Evolutionary conservation across 2,888 invertebrate genomes (phyloP), one percentile per base, ranked within the genome.

Genomic region (Lithosia quadra): DNA sequence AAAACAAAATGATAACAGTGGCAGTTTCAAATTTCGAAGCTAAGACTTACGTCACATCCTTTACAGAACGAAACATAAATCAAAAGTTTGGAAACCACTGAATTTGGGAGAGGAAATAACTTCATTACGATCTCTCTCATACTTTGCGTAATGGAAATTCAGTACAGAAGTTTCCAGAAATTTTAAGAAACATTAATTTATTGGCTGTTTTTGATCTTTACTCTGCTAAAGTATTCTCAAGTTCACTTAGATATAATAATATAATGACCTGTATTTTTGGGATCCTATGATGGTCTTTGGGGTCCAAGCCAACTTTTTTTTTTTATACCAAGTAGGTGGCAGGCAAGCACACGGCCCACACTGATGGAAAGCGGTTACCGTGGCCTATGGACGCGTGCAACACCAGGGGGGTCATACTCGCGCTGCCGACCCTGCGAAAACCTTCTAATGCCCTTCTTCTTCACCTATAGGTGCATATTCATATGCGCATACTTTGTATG

Each of bases 61-160:
- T 77, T 67, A 71, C 68, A 67, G 33, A 60, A 13, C 8, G n/a
- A 39, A 60, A 58, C 61, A 79, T 79, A 74, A 77, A 76, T 77
- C 77, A 74, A 74, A 77, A 79, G 66, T 74, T 70, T 68, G 67
- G 36, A 65, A 76, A 67, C 74, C 74, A 68, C 74, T 67, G 72
- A 68, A 77, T 59, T 66, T 49, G 55, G 18, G 33, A 68, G 70
- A 61, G 67, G 62, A 65, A 72, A 73, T 63, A 69, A 67, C 63
- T 75, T 73, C 39, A 60, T 60, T 39, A 60, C 15, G 39, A 24
- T 18, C 24, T 33, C 43, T 49, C 28, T 49, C 18, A 28, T n/a
- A 49, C n/a, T 62, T 49, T 33, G 22, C 28, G 53, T 53, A 55
- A 55, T 49, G 33, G 33, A 63, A 34, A 60, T 60, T 39, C 24